Conservation (phyloP, 2,113 vertebrate species). For the Peromyscus leucopus region DNA sequence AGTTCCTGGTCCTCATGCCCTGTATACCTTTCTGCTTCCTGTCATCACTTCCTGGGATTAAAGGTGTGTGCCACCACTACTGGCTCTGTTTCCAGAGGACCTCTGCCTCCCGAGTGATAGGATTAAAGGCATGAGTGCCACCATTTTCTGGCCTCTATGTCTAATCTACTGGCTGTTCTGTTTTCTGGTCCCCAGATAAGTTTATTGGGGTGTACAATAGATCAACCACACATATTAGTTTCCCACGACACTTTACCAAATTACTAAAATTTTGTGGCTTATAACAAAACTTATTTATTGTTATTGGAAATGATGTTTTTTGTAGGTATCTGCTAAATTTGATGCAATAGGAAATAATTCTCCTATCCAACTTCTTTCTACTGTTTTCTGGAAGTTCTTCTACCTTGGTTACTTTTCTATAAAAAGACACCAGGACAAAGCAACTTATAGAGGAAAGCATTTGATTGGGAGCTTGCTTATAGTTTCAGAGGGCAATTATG, state of each 20-base stretch:
- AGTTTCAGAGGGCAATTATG: background rate
- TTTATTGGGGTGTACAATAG: no score
- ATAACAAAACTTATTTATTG: background rate
- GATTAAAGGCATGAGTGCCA: no score
- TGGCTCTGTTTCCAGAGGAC: no score
- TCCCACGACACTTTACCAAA: background rate
- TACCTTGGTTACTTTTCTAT: background rate
- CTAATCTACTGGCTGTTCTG: no score
- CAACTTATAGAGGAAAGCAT: background rate
- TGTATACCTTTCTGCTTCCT: no score
- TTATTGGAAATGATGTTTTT: background rate
- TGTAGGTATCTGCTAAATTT: fast-evolving
- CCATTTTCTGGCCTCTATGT: no score
- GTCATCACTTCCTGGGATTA: no score
- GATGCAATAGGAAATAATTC: background rate
- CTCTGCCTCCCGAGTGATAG: no score
- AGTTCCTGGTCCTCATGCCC: no score
- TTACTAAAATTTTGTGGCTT: background rate
- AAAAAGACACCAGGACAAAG: background rate
- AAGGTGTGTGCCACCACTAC: no score
- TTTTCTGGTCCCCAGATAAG: no score
- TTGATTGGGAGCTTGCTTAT: background rate
- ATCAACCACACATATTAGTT: background rate
- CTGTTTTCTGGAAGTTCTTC: background rate
- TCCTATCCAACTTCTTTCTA: background rate